Evolutionary conservation across 2,113 vertebrate genomes (phyloP).

Genomic region (Phaethon lepturus): DNA sequence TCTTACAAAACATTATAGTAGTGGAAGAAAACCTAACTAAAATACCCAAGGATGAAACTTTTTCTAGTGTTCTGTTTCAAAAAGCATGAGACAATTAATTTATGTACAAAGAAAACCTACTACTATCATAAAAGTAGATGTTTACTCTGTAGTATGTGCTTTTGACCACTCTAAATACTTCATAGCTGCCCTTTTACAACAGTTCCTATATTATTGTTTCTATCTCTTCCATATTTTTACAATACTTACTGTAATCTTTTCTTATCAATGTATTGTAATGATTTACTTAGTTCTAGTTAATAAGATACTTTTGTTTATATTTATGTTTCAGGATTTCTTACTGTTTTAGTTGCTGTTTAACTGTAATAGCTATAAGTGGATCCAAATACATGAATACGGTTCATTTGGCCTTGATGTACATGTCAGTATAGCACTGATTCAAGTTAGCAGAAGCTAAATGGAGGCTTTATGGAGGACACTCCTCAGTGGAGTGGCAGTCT

Average conservation of each 20-base stretch:
- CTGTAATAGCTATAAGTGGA: not conserved
- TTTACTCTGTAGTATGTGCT: not conserved
- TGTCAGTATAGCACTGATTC: not conserved
- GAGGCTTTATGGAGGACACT: not conserved
- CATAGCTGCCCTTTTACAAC: not conserved
- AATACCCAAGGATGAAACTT: not conserved
- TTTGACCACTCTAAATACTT: not conserved
- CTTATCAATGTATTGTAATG: slow-evolving; percentile 26
- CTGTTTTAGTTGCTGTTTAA: slow-evolving; percentile 21
- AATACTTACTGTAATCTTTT: not conserved
- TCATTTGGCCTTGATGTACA: not conserved
- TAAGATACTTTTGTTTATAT: not conserved
- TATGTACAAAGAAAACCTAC: not conserved
- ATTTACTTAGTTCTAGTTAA: slow-evolving; percentile 45
- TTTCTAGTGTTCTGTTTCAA: not conserved
- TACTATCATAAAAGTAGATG: not conserved
- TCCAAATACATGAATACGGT: not conserved
- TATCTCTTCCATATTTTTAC: not conserved
- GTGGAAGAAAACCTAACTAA: not conserved
- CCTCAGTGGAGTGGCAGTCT: not conserved
- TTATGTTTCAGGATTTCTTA: not conserved
- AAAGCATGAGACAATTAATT: not conserved
- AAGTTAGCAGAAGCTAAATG: not conserved
- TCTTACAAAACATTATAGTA: not conserved
- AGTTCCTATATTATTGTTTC: not conserved